Evolutionary conservation across 2,888 invertebrate species (phyloP).

Genomic region (Pyrrhia umbra): DNA sequence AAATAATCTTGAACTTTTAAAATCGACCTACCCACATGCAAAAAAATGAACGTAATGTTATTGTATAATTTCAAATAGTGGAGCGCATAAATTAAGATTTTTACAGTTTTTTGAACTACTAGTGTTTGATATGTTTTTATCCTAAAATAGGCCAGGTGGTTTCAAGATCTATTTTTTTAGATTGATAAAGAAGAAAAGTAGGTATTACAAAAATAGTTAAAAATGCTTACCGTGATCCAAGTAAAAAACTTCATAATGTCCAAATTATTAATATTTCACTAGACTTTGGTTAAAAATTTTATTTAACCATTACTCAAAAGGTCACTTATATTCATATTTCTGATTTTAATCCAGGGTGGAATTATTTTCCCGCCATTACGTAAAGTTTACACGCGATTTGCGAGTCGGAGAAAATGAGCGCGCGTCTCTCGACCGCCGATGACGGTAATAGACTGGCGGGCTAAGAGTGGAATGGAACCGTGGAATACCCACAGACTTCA

Average conservation of each 20-base stretch:
- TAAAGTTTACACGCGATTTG: conserved; percentile 81
- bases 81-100: too few species aligned
- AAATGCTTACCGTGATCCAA: conserved; percentile 72
- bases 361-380: conserved; percentile 81
- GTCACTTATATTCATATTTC: conserved; percentile 31
- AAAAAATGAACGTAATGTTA: too few species aligned
- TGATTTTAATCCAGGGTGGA: conserved; percentile 14
- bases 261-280: conserved; percentile 62
- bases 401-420: conserved; percentile 56
- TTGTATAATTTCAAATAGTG: too few species aligned
- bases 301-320: conserved; percentile 51
- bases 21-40: too few species aligned
- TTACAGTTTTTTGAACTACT: too few species aligned
- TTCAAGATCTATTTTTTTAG: too few species aligned
- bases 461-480: conserved; percentile 42
- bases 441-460: conserved; percentile 74
- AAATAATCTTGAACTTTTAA: too few species aligned
- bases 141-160: too few species aligned
- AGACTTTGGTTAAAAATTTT: conserved; percentile 40
- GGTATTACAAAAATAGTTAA: not conserved
- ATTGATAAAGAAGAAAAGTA: too few species aligned
- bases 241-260: conserved; percentile 73
- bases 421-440: conserved; percentile 70
- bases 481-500: conserved; percentile 37
- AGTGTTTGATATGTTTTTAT: too few species aligned